Conservation (phyloP, 2,888 invertebrate genomes). For the Diabrotica balteata region DNA sequence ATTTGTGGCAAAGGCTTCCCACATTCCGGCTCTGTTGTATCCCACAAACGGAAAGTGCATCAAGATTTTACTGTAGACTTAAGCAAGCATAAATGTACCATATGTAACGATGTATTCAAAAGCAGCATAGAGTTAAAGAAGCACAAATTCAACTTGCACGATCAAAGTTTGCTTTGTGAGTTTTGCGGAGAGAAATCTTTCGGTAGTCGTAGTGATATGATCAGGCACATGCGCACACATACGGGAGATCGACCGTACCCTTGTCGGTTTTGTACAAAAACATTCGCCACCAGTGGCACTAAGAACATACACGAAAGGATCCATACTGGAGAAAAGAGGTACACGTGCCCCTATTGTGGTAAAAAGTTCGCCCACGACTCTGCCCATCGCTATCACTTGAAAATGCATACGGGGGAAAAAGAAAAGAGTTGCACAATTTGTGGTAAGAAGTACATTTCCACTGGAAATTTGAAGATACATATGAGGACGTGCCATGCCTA, state of each 20-base stretch:
- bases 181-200: slow-evolving; percentile 54
- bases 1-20: slow-evolving; percentile 62
- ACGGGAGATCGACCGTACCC: slow-evolving; percentile 61
- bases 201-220: slow-evolving; percentile 54
- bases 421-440: slow-evolving; percentile 62
- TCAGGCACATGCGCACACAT: slow-evolving; percentile 54
- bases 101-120: slow-evolving; percentile 56
- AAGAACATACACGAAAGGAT: slow-evolving; percentile 51
- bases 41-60: slow-evolving; percentile 63
- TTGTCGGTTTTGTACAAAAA: slow-evolving; percentile 60
- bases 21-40: slow-evolving; percentile 62
- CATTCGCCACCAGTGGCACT: slow-evolving; percentile 59
- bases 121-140: slow-evolving; percentile 50
- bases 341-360: slow-evolving; percentile 51
- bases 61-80: slow-evolving; percentile 56
- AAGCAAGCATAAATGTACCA: slow-evolving; percentile 54
- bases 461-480: slow-evolving; percentile 30
- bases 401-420: slow-evolving; percentile 68
- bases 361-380: slow-evolving; percentile 63
- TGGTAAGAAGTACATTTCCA: slow-evolving; percentile 61
- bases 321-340: slow-evolving; percentile 56
- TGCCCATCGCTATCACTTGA: slow-evolving; percentile 67
- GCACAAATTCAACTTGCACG: slow-evolving; percentile 49
- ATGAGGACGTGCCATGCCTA: slow-evolving; percentile 27
- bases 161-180: slow-evolving; percentile 59